Evolutionary conservation across 1,140 invertebrate genomes (phyloP).

Genomic region (Megathymus violae): DNA sequence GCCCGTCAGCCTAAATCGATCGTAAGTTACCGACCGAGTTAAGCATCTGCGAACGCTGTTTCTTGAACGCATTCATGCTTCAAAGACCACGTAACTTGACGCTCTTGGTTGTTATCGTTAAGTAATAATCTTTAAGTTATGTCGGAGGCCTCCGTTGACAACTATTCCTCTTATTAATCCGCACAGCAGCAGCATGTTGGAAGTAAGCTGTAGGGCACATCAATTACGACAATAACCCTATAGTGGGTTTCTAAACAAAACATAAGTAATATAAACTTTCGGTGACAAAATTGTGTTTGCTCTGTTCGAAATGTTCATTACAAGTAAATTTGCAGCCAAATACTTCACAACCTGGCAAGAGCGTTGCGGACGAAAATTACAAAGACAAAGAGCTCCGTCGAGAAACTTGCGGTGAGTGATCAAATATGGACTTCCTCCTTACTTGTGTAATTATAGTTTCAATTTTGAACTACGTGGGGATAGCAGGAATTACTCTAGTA

Average conservation of each 20-base stretch:
- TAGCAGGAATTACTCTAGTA: background rate
- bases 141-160: too few relatives aligned
- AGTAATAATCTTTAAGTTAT: too few relatives aligned
- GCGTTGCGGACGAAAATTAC: slow-evolving; percentile 40
- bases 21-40: too few relatives aligned
- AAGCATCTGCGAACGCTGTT: too few relatives aligned
- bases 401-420: slow-evolving; percentile 62
- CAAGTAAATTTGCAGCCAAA: slow-evolving; percentile 49
- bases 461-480: background rate
- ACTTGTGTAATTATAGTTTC: slow-evolving; percentile 11
- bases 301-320: slow-evolving; percentile 17
- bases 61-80: too few relatives aligned
- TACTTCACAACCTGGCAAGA: slow-evolving; percentile 41
- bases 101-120: too few relatives aligned
- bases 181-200: too few relatives aligned
- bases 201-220: too few relatives aligned
- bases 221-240: too few relatives aligned
- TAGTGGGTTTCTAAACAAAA: slow-evolving; percentile 16
- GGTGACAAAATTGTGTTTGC: slow-evolving; percentile 7
- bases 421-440: background rate
- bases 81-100: too few relatives aligned
- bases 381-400: slow-evolving; percentile 58
- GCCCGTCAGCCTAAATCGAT: too few relatives aligned
- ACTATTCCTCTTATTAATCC: too few relatives aligned
- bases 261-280: slow-evolving; percentile 1